Evolutionary conservation across 2,797 vertebrate genomes (phyloP), one percentile per base, ranked within the genome.

Genomic region (Pangasius larnaudii): DNA sequence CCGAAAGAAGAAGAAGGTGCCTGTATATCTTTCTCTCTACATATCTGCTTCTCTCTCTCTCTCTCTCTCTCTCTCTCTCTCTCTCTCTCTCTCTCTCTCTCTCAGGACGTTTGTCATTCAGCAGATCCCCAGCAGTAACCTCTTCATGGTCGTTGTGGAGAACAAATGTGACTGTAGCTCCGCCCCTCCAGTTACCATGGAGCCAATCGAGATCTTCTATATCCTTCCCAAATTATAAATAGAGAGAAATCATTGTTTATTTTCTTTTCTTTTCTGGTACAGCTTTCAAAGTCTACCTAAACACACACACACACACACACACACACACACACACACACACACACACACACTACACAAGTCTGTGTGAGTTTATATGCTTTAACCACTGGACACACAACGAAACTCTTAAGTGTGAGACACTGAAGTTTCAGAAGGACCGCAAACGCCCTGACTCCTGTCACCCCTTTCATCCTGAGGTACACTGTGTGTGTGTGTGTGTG

Each of bases 131-230:
- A 99, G 98, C 95, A 99, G 98, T 95, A 99, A 99, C 92, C 97
- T 99, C 82, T 99, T 99, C 93, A 99, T 99, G 98, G 98, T 99
- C 49, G 98, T 99, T 69, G 98, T 99, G 92, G 98, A 99, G 92
- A 98, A 97, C 78, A 98, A 98, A 91, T 99, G 98, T 88, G 97
- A 97, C 92, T 99, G 98, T 91, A 97, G 96, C 90, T 96, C 95
- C 0, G 51, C 97, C 87, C 94, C 95, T 83, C 96, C 97, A 3
- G 97, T 99, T 81, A 98, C 98, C 87, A 99, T 99, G 98, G 97
- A 98, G 0, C 98, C 98, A 87, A 97, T 98, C 67, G 98, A 99
- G 95, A 99, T 99, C 93, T 98, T 98, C 92, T 99, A 99, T 99
- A 99, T 99, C 98, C 98, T 99, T 98, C 53, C 46, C 33, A 27